These are phyloP conservation scores for Silurus glanis DNA, from an alignment of 2,113 vertebrate species.

Conservation along the genomic window DNA sequence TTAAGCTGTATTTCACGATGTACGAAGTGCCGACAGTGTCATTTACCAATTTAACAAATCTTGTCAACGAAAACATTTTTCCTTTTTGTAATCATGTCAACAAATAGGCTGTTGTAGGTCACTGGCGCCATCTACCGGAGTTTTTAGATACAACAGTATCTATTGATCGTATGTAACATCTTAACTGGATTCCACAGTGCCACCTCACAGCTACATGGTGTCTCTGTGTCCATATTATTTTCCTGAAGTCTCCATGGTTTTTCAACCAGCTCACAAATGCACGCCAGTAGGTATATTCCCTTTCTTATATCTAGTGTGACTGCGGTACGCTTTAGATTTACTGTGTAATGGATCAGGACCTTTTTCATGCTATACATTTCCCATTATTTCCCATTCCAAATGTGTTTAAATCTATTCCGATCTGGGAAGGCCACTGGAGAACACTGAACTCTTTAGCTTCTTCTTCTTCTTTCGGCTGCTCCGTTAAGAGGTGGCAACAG, in stretches of 20 bases:
- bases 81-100: neutral
- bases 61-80: neutral
- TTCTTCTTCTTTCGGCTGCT: too few species aligned
- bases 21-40: too few species aligned
- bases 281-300: neutral
- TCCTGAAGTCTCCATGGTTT: neutral
- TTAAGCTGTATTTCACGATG: too few species aligned
- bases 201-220: neutral
- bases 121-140: slow-evolving; percentile 3
- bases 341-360: neutral
- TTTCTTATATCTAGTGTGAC: too few species aligned
- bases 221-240: neutral
- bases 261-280: neutral
- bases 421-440: too few species aligned
- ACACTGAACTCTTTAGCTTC: too few species aligned
- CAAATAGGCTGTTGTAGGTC: neutral
- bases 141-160: neutral
- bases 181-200: neutral
- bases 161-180: too few species aligned
- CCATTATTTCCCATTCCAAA: too few species aligned
- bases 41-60: neutral
- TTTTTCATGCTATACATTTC: too few species aligned
- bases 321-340: too few species aligned
- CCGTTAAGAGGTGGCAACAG: too few species aligned
- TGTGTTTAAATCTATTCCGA: too few species aligned